Evolutionary conservation across 2,888 invertebrate species (phyloP).

Genomic region (Chrysomela aeneicollis): DNA sequence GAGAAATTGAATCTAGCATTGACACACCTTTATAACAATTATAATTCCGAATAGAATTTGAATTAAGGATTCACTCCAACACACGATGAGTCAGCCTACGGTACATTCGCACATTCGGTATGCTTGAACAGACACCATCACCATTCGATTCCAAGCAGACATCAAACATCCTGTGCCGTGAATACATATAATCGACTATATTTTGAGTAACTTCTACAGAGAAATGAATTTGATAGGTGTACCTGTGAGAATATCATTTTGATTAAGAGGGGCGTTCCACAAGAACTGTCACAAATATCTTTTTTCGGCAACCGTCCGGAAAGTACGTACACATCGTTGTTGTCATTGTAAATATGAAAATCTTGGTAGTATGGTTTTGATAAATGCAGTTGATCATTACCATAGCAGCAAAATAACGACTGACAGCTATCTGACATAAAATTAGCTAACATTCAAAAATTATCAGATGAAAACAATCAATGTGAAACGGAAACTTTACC

Average conservation of each 20-base stretch:
- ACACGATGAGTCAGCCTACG: slow-evolving; percentile 27
- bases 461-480: too few relatives aligned
- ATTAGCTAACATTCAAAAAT: too few relatives aligned
- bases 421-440: too few relatives aligned
- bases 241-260: not conserved
- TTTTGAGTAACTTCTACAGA: not conserved
- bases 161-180: not conserved
- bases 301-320: too few relatives aligned
- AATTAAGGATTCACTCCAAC: slow-evolving; percentile 29
- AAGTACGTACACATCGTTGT: too few relatives aligned
- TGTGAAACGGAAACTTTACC: too few relatives aligned
- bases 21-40: slow-evolving; percentile 20
- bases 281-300: too few relatives aligned
- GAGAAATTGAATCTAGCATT: slow-evolving; percentile 4
- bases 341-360: too few relatives aligned
- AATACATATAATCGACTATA: not conserved
- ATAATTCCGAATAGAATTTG: slow-evolving; percentile 23
- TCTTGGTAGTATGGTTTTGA: too few relatives aligned
- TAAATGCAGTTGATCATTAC: too few relatives aligned
- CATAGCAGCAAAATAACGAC: too few relatives aligned
- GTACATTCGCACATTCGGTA: slow-evolving; percentile 25
- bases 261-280: too few relatives aligned
- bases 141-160: slow-evolving; percentile 8
- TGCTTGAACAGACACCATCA: slow-evolving; percentile 7
- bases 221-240: not conserved